Evolutionary conservation across 1,140 invertebrate genomes (phyloP), one percentile per base, ranked within the genome.

Genomic region (Bombus polaris): DNA sequence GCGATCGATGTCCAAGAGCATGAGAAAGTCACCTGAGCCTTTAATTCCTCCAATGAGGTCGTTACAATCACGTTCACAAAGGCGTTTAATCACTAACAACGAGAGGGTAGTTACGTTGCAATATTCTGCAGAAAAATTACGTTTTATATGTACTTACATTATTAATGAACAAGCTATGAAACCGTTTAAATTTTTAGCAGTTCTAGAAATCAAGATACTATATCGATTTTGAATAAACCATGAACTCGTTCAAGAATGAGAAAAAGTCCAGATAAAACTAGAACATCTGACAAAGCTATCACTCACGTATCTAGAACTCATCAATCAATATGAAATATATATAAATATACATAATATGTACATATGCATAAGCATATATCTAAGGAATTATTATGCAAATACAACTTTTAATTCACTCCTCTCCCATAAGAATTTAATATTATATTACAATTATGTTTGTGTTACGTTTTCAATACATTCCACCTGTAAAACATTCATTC

Each of bases 1-100:
- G 8, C 47, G 71, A 84, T 84, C 82, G 75, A 84, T 84, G 44
- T 62, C 53, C 57, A 59, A 59, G 75, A 70, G 44, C 81, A 53
- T 65, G 81, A 35, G 82, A 78, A 84, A 84, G 53, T 75, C n/a
- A 71, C 53, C 47, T 59, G 47, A 78, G 66, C 82, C 75, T 84
- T 71, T 84, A 59, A 84, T 79, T 77, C 75, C 74, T 35, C n/a
- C 75, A 79, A 84, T 35, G 75, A 79, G 82, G 75, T 59, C 82
- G 35, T 71, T 62, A 37, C 37, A 84, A 84, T 78, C 75, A 59
- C 65, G 53, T 59, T 39, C 75, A 62, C n/a, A 57, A 71, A 79
- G 66, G 75, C 22, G 37, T 39, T 68, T 68, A 84, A 84, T 84
- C 59, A 84, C 75, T 44, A 28, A 2, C 28, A 28, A 25, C 42